These are phyloP conservation scores for Octonoba sinensis DNA, from an alignment of 2,888 invertebrate genomes.

Conservation along the genomic window DNA sequence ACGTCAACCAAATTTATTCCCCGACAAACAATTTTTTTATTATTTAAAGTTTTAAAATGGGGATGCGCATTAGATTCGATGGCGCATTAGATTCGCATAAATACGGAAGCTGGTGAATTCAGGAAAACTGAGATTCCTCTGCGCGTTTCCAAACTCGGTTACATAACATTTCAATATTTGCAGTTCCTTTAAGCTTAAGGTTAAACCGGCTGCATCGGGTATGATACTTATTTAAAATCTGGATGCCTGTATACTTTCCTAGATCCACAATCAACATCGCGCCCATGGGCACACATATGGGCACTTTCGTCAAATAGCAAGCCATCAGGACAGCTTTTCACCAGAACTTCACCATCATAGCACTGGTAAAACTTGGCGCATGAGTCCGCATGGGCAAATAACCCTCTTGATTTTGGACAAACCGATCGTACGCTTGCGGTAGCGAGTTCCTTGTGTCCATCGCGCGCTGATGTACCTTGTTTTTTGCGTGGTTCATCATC, in stretches of 20 bases:
- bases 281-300: slow-evolving; percentile 19
- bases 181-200: too few species aligned
- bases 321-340: slow-evolving; percentile 30
- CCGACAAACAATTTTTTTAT: too few species aligned
- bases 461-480: neutral
- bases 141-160: too few species aligned
- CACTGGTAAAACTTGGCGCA: slow-evolving; percentile 51
- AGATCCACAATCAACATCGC: slow-evolving; percentile 37
- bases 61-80: too few species aligned
- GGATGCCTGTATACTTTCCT: slow-evolving; percentile 8
- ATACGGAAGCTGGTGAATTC: too few species aligned
- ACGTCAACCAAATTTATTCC: too few species aligned
- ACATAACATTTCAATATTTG: too few species aligned
- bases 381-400: slow-evolving; percentile 35
- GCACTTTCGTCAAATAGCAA: slow-evolving; percentile 33
- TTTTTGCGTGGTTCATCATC: neutral
- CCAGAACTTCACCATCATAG: slow-evolving; percentile 51
- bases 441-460: slow-evolving; percentile 27
- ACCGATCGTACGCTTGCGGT: slow-evolving; percentile 42
- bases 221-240: too few species aligned
- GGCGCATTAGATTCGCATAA: too few species aligned
- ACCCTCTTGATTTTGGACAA: slow-evolving; percentile 47
- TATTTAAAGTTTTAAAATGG: too few species aligned
- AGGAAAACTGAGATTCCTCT: too few species aligned
- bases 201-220: too few species aligned